Conservation (phyloP, 2,113 vertebrate genomes). For the Calidris pygmaea region DNA sequence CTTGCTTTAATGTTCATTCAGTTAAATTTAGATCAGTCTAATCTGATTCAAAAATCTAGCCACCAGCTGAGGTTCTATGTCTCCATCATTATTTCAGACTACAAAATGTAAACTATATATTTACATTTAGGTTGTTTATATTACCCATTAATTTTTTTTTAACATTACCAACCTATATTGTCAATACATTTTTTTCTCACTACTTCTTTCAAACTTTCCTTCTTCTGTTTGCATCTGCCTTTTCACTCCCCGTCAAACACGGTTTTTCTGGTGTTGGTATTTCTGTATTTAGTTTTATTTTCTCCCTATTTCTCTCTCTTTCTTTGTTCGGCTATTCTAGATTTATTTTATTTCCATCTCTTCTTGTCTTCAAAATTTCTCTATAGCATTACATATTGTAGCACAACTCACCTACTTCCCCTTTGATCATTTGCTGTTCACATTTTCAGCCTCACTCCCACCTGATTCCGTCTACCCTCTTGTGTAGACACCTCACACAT, state of each 20-base stretch:
- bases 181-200: neutral
- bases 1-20: neutral
- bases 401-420: neutral
- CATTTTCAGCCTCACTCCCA: neutral
- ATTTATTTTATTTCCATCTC: neutral
- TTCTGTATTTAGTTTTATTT: neutral
- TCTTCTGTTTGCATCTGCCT: neutral
- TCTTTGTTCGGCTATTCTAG: neutral
- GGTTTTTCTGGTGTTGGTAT: neutral
- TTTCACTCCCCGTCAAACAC: neutral
- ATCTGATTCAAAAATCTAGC: neutral
- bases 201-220: neutral
- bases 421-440: neutral
- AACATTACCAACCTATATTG: neutral
- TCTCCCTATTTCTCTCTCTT: conserved; percentile 14
- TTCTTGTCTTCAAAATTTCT: neutral
- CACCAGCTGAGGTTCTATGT: neutral
- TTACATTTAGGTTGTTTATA: neutral
- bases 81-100: neutral
- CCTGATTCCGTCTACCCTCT: neutral
- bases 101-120: neutral
- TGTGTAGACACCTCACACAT: neutral
- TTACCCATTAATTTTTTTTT: neutral
- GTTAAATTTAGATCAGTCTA: neutral
- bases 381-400: neutral